These are phyloP conservation scores for Gallinago undulata DNA, from an alignment of 2,113 vertebrate species.

Conservation along the genomic window DNA sequence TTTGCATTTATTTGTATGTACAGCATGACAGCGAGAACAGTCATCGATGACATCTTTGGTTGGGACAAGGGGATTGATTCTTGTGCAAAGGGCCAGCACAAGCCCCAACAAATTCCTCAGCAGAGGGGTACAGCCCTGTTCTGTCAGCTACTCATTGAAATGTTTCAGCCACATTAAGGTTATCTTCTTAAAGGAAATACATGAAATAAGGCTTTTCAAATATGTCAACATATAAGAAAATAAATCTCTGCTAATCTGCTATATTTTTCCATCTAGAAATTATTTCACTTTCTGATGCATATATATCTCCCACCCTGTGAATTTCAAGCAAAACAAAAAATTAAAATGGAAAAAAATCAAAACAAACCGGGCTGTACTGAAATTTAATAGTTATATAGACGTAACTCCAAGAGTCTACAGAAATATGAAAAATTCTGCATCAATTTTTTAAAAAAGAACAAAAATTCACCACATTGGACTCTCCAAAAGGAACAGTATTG, in stretches of 20 bases:
- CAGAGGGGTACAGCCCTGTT: not conserved
- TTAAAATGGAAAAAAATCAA: not conserved
- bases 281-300: not conserved
- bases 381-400: not conserved
- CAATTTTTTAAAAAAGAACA: not conserved
- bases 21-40: not conserved
- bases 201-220: not conserved
- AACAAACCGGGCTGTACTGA: not conserved
- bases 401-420: not conserved
- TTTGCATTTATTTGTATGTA: not conserved
- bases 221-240: not conserved
- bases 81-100: not conserved
- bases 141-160: not conserved
- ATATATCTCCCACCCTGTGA: not conserved
- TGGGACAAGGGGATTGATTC: not conserved
- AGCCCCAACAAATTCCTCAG: not conserved
- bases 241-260: not conserved
- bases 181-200: not conserved
- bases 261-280: not conserved
- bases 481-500: not conserved
- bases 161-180: not conserved
- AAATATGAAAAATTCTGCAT: not conserved
- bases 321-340: not conserved
- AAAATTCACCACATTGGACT: not conserved
- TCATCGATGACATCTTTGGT: not conserved